A percentile compares a stretch with the other conserved stretches of the same genome.
Conservation (phyloP, 2,113 vertebrate species). For the Daubentonia madagascariensis region DNA sequence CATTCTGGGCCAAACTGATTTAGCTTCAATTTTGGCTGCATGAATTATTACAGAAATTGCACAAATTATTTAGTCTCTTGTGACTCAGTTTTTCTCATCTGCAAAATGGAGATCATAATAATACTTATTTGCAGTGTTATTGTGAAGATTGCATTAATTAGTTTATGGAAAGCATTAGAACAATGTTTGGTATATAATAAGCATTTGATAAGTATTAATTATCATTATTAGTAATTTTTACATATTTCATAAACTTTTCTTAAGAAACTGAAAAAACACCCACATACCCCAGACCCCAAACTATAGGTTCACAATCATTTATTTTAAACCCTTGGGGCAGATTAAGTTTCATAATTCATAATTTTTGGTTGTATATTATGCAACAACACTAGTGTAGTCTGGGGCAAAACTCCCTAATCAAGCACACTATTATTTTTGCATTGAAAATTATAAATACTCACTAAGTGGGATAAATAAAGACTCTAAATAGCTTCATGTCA, state of each 20-base stretch:
- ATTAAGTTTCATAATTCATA: background rate
- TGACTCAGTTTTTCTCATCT: background rate
- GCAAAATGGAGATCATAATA: conserved; percentile 16
- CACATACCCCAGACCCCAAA: background rate
- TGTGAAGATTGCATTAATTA: background rate
- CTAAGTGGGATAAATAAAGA: background rate
- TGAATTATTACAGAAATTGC: background rate
- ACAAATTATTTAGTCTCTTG: background rate
- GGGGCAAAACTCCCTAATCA: background rate
- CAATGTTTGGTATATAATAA: background rate
- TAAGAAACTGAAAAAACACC: background rate
- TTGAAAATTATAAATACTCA: conserved; percentile 18
- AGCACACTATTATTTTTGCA: conserved; percentile 4
- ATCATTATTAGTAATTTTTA: background rate
- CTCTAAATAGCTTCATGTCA: background rate
- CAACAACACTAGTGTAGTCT: background rate
- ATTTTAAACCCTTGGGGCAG: background rate
- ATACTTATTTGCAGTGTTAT: background rate
- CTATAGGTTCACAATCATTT: background rate
- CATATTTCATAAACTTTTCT: background rate
- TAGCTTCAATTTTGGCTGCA: background rate
- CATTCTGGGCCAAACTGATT: background rate
- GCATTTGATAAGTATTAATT: background rate
- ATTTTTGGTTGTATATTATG: background rate
- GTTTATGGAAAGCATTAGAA: background rate